A percentile compares a stretch with the other conserved stretches of the same genome.
These are phyloP conservation scores for Clarias pachynema DNA, from an alignment of 2,797 vertebrate species.

Conservation along the genomic window DNA sequence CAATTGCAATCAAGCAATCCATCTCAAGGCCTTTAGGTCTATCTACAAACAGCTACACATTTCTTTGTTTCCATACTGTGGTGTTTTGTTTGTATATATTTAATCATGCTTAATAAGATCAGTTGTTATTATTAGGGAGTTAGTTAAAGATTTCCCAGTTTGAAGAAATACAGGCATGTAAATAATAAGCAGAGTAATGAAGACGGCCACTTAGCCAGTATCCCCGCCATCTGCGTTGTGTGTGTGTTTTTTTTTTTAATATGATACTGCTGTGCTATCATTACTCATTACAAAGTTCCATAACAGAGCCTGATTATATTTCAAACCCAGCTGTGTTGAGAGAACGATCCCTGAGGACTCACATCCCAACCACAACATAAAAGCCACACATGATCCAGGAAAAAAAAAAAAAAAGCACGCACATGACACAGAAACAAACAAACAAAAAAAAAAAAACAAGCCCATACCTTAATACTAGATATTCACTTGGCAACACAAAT, in stretches of 20 bases:
- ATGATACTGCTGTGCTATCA: not conserved
- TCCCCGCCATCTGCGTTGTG: not conserved
- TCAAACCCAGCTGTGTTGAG: conserved; percentile 15
- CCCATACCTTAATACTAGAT: conserved; percentile 17
- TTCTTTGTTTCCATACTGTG: not conserved
- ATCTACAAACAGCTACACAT: not conserved
- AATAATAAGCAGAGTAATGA: not conserved
- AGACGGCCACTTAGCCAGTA: not conserved
- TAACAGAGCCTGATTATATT: conserved; percentile 15
- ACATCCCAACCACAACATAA: conserved; percentile 10
- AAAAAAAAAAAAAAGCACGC: conserved; percentile 21
- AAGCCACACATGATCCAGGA: conserved; percentile 30
- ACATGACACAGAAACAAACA: not conserved
- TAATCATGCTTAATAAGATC: not conserved
- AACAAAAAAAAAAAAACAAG: not conserved
- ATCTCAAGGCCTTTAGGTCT: not conserved
- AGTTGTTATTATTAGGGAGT: too few relatives aligned
- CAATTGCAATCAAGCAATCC: not conserved
- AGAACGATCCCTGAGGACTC: conserved; percentile 3
- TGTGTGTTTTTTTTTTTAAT: not conserved
- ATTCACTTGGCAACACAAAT: conserved; percentile 24
- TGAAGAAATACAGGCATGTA: not conserved
- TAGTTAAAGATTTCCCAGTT: not conserved
- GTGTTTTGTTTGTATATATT: not conserved
- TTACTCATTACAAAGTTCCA: conserved; percentile 34